Base-by-base conservation (phyloP, 2,888 invertebrate genomes). In the Trypoxylon attenuatum region DNA sequence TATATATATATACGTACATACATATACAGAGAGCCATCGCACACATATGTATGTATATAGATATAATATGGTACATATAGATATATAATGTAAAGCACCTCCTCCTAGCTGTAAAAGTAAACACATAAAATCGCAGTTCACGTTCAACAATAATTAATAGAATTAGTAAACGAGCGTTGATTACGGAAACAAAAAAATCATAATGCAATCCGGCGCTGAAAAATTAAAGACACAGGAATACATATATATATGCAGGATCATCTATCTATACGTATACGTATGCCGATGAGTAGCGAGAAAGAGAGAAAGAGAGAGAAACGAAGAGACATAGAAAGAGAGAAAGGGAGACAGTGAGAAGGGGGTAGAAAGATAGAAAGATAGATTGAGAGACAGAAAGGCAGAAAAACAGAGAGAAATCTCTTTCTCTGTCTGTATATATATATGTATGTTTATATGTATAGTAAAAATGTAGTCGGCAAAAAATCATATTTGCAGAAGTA, bases 61-160 rank as follows among this genome's bases (percentile, higher is more conserved):
- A 51, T 27, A 63, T 51, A 33, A 63, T 51, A 64, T 63, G 62
- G 45, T 39, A 63, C 43, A 33, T 64, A 59, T 45, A 13, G 13
- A 33, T 56, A 42, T 65, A 58, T 71, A 73, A 74, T 67, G 55
- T 68, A 81, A 86, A 84, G 84, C 86, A 84, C 86, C 85, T 84
- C 79, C 85, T 85, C 85, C 84, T 86, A 81, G 84, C 84, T 85
- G 84, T 83, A 85, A 84, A 83, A 74, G 69, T 81, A 83, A 85
- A 83, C 76, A 77, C 76, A 33, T 70, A 73, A 76, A 79, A 46
- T 82, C 81, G 80, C 82, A 78, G 78, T 56, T 64, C 54, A 74
- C 73, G 77, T 71, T 70, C 78, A 71, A 71, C 79, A 81, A n/a
- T n/a, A n/a, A 84, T 84, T 83, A 84, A 82, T 80, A 63, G 74